Percentiles rank a stretch among this genome's conserved stretches.
phyloP scores from a whole-genome alignment of 2,888 invertebrate species.

The Rotaria sp. region DNA sequence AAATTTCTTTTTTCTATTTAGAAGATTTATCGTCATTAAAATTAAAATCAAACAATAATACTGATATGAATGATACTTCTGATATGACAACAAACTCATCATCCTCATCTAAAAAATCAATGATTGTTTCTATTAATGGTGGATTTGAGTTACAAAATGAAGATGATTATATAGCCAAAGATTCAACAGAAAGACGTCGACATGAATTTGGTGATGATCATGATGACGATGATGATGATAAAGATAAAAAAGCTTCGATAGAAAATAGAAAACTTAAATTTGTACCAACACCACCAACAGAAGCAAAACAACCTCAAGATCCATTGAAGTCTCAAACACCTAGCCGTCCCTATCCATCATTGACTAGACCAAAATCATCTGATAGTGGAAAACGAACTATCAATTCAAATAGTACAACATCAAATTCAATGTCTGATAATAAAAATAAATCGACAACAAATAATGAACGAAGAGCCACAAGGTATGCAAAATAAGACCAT shows the following conservation, averaged over 20 bases:
- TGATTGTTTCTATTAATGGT: not conserved
- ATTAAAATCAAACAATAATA: not conserved
- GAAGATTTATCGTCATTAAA: not conserved
- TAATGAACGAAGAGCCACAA: not conserved
- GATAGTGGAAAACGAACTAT: not conserved
- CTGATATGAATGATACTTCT: not conserved
- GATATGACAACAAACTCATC: not conserved
- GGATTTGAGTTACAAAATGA: not conserved
- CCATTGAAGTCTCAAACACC: not conserved
- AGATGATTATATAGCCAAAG: constrained; percentile 1
- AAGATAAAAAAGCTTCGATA: not conserved
- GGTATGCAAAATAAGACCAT: not conserved
- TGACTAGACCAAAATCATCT: not conserved
- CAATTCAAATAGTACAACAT: not conserved
- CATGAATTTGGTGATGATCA: no score
- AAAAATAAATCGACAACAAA: not conserved
- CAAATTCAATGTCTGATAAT: not conserved
- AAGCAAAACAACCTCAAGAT: not conserved
- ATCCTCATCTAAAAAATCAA: not conserved
- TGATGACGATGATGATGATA: not conserved
- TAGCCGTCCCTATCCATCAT: not conserved
- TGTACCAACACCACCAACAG: not conserved
- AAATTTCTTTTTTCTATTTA: not conserved
- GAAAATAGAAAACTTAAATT: not conserved
- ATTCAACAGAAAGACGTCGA: not conserved